Percentiles rank a stretch among this genome's conserved stretches.
phyloP scores from a whole-genome alignment of 2,113 vertebrate species.

The Melanerpes aurifrons region DNA sequence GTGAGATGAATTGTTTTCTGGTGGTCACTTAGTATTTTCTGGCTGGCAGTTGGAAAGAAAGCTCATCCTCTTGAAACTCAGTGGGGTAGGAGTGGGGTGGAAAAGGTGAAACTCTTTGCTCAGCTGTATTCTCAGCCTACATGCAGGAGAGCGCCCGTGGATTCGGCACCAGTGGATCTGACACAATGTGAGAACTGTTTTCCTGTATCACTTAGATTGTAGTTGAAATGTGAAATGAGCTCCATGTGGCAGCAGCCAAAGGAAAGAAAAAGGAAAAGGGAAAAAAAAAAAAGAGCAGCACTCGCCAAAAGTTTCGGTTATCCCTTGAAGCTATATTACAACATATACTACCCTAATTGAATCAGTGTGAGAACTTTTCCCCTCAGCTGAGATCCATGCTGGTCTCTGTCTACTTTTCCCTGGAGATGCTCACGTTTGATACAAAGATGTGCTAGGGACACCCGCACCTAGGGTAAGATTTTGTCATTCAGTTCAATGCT shows the following conservation, averaged over 20 bases:
- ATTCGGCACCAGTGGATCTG: not conserved
- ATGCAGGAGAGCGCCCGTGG: not conserved
- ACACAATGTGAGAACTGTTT: slow-evolving; percentile 37
- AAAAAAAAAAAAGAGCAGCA: not conserved
- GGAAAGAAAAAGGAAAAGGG: not conserved
- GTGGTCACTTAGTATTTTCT: not conserved
- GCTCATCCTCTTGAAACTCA: not conserved
- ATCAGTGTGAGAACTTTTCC: slow-evolving; percentile 73
- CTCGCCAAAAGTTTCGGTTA: slow-evolving; percentile 67
- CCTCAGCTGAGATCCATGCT: slow-evolving; percentile 28
- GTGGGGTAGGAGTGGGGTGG: not conserved
- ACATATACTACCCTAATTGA: slow-evolving; percentile 71
- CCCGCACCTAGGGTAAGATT: not conserved
- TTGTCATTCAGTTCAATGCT: not conserved
- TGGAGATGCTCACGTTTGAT: not conserved
- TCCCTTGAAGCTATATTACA: slow-evolving; percentile 76
- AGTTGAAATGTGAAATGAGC: slow-evolving; percentile 70
- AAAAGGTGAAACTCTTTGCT: not conserved
- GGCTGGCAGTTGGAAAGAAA: not conserved
- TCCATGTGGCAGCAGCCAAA: slow-evolving; percentile 72
- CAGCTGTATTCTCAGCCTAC: not conserved
- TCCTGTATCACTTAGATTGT: slow-evolving; percentile 57
- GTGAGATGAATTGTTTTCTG: not conserved
- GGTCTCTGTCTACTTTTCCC: slow-evolving; percentile 35
- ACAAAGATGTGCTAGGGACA: slow-evolving; percentile 5